Percentiles rank a stretch among this genome's conserved stretches.
These are phyloP conservation scores for Cyanoramphus novaezelandiae DNA, from an alignment of 2,113 vertebrate species.

Conservation along the genomic window DNA sequence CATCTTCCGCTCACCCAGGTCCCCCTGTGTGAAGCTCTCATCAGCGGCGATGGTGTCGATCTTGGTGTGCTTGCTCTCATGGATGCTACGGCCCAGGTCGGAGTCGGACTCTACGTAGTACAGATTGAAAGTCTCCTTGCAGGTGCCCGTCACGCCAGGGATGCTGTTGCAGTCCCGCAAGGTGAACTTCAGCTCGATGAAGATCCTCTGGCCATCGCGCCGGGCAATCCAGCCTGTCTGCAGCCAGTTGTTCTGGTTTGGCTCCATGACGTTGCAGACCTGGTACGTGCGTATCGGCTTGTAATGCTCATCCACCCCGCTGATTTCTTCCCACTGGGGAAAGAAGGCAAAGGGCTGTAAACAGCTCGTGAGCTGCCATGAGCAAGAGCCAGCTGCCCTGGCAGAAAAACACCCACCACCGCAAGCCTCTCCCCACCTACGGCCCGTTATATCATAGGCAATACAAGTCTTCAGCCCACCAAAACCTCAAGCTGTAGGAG, in stretches of 20 bases:
- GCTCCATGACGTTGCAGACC: slow-evolving; percentile 96
- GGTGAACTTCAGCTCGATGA: slow-evolving; percentile 96
- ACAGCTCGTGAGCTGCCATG: not conserved
- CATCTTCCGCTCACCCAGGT: slow-evolving; percentile 96
- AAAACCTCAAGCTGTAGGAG: not conserved
- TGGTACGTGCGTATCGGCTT: slow-evolving; percentile 95
- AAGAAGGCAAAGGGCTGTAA: not conserved
- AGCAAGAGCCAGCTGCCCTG: not conserved
- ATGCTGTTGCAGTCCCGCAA: slow-evolving; percentile 97
- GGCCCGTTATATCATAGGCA: not conserved
- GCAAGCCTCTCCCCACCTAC: not conserved
- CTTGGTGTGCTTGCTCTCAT: slow-evolving; percentile 85
- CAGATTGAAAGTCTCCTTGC: slow-evolving; percentile 98
- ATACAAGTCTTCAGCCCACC: not conserved
- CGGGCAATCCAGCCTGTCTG: slow-evolving; percentile 93
- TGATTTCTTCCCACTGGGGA: slow-evolving; percentile 96
- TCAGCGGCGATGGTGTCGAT: slow-evolving; percentile 96
- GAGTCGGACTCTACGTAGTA: slow-evolving; percentile 88
- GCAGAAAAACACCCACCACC: not conserved
- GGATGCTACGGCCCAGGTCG: slow-evolving; percentile 78
- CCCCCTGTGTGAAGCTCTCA: slow-evolving; percentile 96
- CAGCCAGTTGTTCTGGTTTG: slow-evolving; percentile 97
- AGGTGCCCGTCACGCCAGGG: slow-evolving; percentile 88
- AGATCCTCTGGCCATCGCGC: slow-evolving; percentile 89
- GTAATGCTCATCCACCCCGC: slow-evolving; percentile 91